These are phyloP conservation scores for Lepidurus couesii DNA, from an alignment of 1,140 invertebrate species.

Conservation along the genomic window DNA sequence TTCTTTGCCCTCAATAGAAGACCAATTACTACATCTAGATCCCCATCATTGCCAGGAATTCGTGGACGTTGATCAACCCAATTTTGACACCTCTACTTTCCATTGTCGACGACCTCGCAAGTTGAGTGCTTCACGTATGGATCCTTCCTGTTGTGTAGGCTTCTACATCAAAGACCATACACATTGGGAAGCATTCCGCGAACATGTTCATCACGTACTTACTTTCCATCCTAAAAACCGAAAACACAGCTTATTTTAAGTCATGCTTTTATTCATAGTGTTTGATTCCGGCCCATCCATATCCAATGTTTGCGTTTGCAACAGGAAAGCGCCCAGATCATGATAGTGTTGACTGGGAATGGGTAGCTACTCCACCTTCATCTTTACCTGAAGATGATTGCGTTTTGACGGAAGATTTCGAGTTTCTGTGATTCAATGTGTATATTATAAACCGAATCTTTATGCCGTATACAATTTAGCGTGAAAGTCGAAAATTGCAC, in stretches of 20 bases:
- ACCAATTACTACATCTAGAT: conserved; percentile 84
- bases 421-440: neutral
- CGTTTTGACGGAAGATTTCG: conserved; percentile 6
- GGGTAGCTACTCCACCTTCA: conserved; percentile 3
- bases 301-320: neutral
- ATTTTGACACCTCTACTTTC: conserved; percentile 67
- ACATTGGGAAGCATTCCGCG: neutral
- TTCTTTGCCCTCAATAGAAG: conserved; percentile 51
- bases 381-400: conserved; percentile 15
- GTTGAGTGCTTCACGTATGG: conserved; percentile 78
- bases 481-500: neutral
- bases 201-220: conserved; percentile 4
- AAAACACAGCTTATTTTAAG: neutral
- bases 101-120: conserved; percentile 83
- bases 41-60: conserved; percentile 89
- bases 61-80: conserved; percentile 68
- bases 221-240: neutral
- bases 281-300: neutral
- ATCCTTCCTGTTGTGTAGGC: conserved; percentile 88
- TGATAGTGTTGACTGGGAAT: neutral
- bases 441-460: neutral
- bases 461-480: neutral
- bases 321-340: neutral
- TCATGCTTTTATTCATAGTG: neutral
- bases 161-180: conserved; percentile 54